Evolutionary conservation across 2,888 invertebrate genomes (phyloP).

Genomic region (Agrochola litura): DNA sequence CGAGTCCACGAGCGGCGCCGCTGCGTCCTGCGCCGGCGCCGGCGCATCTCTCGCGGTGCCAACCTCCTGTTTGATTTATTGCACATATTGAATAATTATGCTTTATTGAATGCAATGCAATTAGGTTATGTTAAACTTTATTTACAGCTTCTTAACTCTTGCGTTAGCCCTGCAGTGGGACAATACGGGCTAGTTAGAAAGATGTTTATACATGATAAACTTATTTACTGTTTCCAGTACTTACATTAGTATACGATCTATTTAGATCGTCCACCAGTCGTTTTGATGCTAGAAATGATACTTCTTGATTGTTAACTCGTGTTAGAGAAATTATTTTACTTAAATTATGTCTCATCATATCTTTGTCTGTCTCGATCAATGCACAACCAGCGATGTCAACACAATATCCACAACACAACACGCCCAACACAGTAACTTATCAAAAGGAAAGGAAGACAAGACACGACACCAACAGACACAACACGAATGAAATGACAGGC

Average conservation of each 20-base stretch:
- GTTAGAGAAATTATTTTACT: conserved; percentile 52
- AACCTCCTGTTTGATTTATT: conserved; percentile 37
- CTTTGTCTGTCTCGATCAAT: background rate
- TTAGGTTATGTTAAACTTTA: background rate
- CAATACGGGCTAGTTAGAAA: background rate
- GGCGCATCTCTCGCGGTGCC: conserved; percentile 24
- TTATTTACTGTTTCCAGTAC: conserved; percentile 14
- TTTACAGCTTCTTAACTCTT: background rate
- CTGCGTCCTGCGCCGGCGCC: conserved; percentile 31
- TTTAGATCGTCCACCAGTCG: conserved; percentile 12
- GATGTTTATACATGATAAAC: background rate
- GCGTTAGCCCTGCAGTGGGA: background rate
- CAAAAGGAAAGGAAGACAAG: too few relatives aligned
- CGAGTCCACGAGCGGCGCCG: conserved; percentile 92
- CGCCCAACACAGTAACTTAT: too few relatives aligned
- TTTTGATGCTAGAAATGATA: conserved; percentile 31
- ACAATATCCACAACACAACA: too few relatives aligned
- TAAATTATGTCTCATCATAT: conserved; percentile 53
- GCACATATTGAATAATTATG: background rate
- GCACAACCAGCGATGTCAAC: too few relatives aligned
- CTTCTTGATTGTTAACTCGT: conserved; percentile 45
- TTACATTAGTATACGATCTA: conserved; percentile 54
- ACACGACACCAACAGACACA: too few relatives aligned
- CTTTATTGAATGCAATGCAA: background rate
- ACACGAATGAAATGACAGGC: too few relatives aligned